Conservation (phyloP, 2,113 vertebrate species). For the Bos javanicus region DNA sequence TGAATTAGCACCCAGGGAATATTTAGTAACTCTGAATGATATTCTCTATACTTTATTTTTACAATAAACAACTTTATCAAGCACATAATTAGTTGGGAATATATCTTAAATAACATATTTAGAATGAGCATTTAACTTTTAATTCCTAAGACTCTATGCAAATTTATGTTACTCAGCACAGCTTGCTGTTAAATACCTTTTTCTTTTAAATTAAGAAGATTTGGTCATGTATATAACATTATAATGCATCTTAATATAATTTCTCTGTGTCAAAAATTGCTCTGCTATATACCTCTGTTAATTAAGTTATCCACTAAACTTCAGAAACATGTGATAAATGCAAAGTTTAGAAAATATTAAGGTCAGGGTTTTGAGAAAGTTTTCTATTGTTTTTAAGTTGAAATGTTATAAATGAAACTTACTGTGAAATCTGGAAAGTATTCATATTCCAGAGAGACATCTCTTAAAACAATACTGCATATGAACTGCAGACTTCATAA, state of each 20-base stretch:
- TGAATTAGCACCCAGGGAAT: neutral
- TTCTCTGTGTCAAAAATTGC: slow-evolving; percentile 19
- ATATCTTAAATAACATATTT: neutral
- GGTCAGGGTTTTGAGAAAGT: slow-evolving; percentile 54
- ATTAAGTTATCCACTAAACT: neutral
- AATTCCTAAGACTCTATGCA: neutral
- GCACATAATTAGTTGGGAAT: neutral
- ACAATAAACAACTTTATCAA: neutral
- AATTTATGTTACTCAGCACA: neutral
- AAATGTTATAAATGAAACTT: slow-evolving; percentile 46
- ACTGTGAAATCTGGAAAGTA: slow-evolving; percentile 61
- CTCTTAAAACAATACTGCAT: slow-evolving; percentile 33
- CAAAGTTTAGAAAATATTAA: slow-evolving; percentile 43
- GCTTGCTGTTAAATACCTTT: neutral
- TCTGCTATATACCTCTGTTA: neutral
- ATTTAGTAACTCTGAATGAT: neutral
- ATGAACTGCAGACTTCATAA: slow-evolving; percentile 5
- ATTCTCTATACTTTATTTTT: neutral
- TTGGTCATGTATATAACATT: neutral
- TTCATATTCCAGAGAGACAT: slow-evolving; percentile 46
- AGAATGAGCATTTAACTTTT: neutral
- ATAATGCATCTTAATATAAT: neutral
- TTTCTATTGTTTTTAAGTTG: slow-evolving; percentile 38
- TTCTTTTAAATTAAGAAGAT: neutral
- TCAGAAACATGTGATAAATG: slow-evolving; percentile 14